Base-by-base conservation (phyloP, 2,797 vertebrate genomes). In the Xiphophorus birchmanni region DNA sequence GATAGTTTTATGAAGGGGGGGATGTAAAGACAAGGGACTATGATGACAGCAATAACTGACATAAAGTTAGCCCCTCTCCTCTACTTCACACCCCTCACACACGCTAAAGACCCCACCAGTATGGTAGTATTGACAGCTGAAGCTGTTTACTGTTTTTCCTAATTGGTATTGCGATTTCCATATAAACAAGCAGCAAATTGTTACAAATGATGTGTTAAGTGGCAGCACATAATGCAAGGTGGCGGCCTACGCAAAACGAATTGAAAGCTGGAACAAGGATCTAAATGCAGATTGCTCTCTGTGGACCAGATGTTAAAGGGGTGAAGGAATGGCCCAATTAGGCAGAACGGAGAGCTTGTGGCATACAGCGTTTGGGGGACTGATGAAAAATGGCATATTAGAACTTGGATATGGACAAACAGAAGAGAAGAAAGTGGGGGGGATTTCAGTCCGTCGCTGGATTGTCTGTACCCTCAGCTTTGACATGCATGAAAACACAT, bases 131-230 rank as follows among this genome's bases (percentile, higher is more conserved):
- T 85, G 87, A 90, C 87, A 87, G 78, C 21, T 48, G 21, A 3
- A 54, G 73, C 82, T 80, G 79, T 84, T 85, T 73, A 80, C 81
- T 10, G 58, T 86, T 88, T 83, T 86, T 83, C 73, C 80, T 92
- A 90, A 94, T 91, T 92, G 88, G 84, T 76, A 74, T 45, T 81
- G 88, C 78, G 80, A 93, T 94, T 95, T 91, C 88, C 91, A 94
- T 91, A 90, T 76, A 92, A 92, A 94, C 88, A 91, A 89, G 84
- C 72, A 83, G 85, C 91, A 93, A 90, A 93, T 92, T 88, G 91
- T 86, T 91, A 88, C 90, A 92, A 92, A 94, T 92, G 81, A 82
- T 17, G 29, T 75, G 83, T 87, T 86, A 88, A 92, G 84, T 83
- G 76, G 79, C 75, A 81, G 54, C 2, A 17, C 76, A 84, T 84